These are phyloP conservation scores for Pasiphila rectangulata DNA, from an alignment of 2,888 invertebrate genomes.

Conservation along the genomic window DNA sequence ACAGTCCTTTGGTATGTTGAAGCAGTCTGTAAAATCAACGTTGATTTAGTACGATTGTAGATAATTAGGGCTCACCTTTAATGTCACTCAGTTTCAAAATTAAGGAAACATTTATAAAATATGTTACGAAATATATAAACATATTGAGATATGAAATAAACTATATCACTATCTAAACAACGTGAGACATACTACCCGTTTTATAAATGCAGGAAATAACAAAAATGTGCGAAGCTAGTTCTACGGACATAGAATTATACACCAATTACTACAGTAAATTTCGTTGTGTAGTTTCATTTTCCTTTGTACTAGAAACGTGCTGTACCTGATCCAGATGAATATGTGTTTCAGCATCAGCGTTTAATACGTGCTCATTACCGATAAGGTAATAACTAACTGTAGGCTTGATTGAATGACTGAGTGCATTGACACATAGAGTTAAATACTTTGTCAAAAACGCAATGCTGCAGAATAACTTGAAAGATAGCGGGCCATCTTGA, in stretches of 20 bases:
- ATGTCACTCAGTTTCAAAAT: no score
- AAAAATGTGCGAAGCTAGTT: no score
- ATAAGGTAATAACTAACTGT: constrained; percentile 70
- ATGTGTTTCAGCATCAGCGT: constrained; percentile 59
- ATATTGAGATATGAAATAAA: no score
- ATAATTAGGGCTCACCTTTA: no score
- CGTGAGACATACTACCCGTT: no score
- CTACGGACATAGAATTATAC: no score
- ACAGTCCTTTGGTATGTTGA: constrained; percentile 68
- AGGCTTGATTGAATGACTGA: constrained; percentile 76
- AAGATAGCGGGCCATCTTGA: constrained; percentile 76
- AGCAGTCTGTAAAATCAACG: constrained; percentile 60
- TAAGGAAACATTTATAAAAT: no score
- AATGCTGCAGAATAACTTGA: constrained; percentile 78
- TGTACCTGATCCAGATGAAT: constrained; percentile 70
- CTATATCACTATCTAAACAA: no score
- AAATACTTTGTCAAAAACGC: constrained; percentile 75
- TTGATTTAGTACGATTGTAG: no score
- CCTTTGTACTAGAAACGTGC: not conserved
- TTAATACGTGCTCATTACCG: constrained; percentile 61
- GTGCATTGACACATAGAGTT: constrained; percentile 72
- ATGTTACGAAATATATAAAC: no score
- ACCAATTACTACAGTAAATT: no score
- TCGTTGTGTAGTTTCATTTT: not conserved
- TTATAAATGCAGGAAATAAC: no score